Conservation (phyloP, 2,113 vertebrate genomes). For the Nycticorax nycticorax region DNA sequence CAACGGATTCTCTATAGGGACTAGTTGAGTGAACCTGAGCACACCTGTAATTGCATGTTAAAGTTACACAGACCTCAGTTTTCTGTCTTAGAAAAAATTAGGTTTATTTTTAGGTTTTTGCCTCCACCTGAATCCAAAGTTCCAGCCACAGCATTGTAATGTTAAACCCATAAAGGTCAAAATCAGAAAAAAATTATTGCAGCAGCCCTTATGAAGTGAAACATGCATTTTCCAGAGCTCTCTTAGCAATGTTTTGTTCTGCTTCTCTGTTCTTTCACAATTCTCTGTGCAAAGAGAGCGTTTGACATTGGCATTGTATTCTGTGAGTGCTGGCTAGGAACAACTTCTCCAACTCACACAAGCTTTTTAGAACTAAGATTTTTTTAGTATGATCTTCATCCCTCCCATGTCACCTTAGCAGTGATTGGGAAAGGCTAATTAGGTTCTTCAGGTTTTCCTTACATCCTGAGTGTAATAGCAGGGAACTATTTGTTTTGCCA, state of each 20-base stretch:
- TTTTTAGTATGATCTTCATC: not conserved
- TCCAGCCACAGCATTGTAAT: not conserved
- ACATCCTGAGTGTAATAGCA: not conserved
- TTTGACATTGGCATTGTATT: not conserved
- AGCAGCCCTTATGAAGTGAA: not conserved
- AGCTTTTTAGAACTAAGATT: not conserved
- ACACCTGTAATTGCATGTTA: not conserved
- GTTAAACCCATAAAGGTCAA: slow-evolving; percentile 14
- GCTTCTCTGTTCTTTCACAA: not conserved
- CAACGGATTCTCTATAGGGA: not conserved
- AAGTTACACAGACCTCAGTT: not conserved
- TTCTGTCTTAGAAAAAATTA: not conserved
- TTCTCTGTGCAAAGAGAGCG: not conserved
- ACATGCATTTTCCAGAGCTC: not conserved
- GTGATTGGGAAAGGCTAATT: not conserved
- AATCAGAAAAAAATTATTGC: slow-evolving; percentile 1
- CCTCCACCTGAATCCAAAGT: not conserved
- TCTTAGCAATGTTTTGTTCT: not conserved
- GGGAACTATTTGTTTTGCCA: not conserved
- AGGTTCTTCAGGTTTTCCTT: not conserved
- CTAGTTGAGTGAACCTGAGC: not conserved
- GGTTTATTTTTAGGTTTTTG: slow-evolving; percentile 44
- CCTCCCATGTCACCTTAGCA: not conserved
- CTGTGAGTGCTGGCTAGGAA: not conserved
- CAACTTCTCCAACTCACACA: not conserved